Evolutionary conservation across 2,888 invertebrate species (phyloP).

Genomic region (Phymatocera aterrima): DNA sequence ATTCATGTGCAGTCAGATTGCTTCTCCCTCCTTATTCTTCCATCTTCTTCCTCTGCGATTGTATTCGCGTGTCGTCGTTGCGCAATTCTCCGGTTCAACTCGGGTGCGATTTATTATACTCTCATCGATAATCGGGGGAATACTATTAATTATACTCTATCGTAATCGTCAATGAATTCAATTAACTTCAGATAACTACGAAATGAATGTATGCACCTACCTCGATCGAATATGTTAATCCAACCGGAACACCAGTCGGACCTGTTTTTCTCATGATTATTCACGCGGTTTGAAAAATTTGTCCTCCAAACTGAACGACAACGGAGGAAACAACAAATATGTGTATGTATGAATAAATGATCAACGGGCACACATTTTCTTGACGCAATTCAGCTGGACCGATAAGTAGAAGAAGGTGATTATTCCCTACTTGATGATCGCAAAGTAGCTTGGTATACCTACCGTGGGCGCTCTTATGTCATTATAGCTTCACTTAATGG

Average conservation of each 20-base stretch:
- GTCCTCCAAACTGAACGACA: not conserved
- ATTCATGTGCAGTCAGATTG: too few species aligned
- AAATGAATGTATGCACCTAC: not conserved
- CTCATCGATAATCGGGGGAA: not conserved
- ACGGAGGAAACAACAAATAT: not conserved
- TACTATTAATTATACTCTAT: slow-evolving; percentile 1
- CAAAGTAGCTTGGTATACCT: not conserved
- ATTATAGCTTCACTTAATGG: not conserved
- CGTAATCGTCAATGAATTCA: not conserved
- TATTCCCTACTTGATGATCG: slow-evolving; percentile 30
- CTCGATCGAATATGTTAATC: slow-evolving; percentile 18
- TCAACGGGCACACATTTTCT: not conserved
- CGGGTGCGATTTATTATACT: too few species aligned
- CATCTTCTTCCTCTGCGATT: not conserved
- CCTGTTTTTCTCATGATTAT: slow-evolving; percentile 27
- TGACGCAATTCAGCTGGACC: not conserved
- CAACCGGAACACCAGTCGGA: not conserved
- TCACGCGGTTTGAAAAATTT: not conserved
- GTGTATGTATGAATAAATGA: not conserved
- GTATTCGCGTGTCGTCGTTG: too few species aligned
- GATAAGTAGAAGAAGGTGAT: slow-evolving; percentile 1
- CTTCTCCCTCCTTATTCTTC: too few species aligned
- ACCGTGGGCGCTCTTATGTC: not conserved
- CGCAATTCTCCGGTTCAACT: too few species aligned
- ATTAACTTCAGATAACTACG: slow-evolving; percentile 21